phyloP scores from a whole-genome alignment of 2,797 vertebrate genomes.

The Oryzias sinensis region DNA sequence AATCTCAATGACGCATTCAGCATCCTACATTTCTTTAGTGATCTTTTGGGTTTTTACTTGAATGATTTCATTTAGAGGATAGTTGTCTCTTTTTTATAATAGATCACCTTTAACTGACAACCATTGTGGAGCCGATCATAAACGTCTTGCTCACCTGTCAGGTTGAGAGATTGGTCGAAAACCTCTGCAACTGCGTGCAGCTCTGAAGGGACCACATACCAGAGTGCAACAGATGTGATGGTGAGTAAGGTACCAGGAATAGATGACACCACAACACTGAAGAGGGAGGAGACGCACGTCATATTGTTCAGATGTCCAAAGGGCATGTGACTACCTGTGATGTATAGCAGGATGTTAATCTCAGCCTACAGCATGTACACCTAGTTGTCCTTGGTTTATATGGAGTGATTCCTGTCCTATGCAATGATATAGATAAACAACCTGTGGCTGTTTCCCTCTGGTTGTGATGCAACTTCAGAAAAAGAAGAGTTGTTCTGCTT shows the following conservation, averaged over 20 bases:
- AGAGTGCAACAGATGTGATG: conserved; percentile 9
- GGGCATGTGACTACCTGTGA: conserved; percentile 31
- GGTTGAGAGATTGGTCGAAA: conserved; percentile 28
- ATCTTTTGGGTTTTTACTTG: too few relatives aligned
- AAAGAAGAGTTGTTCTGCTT: conserved; percentile 72
- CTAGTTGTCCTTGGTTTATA: conserved; percentile 17
- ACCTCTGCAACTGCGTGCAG: conserved; percentile 22
- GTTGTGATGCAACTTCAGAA: conserved; percentile 54
- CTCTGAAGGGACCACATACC: conserved; percentile 20
- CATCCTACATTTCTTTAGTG: too few relatives aligned
- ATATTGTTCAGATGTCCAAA: conserved; percentile 16
- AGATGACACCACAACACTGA: conserved; percentile 23
- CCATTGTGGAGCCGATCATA: conserved; percentile 49
- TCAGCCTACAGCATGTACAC: conserved; percentile 24
- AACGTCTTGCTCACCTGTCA: conserved; percentile 58
- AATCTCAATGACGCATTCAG: too few relatives aligned
- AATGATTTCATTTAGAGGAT: too few relatives aligned
- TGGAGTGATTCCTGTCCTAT: conserved; percentile 42
- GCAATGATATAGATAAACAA: conserved; percentile 64
- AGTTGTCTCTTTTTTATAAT: background rate
- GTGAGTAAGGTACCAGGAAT: conserved; percentile 9
- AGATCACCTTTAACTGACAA: background rate
- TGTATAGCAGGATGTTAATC: conserved; percentile 21
- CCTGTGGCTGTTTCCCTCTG: conserved; percentile 43
- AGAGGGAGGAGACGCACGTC: conserved; percentile 19